These are phyloP conservation scores for Acropora tenuis DNA, from an alignment of 64 coral and sea anemone genomes.

Conservation along the genomic window DNA sequence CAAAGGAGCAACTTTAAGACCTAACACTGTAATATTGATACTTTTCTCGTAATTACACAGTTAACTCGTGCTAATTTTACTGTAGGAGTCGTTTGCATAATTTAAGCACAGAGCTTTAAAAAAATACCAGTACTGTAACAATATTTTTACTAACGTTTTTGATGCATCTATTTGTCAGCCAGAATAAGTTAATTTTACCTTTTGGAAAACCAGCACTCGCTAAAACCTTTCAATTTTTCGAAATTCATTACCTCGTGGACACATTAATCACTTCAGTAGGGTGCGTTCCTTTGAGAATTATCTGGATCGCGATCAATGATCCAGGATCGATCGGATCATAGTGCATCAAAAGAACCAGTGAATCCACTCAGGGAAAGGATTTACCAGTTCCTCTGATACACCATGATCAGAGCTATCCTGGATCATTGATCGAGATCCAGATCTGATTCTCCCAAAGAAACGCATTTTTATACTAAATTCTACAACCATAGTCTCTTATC, in stretches of 20 bases:
- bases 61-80: background rate
- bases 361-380: too few relatives aligned
- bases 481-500: conserved; percentile 3
- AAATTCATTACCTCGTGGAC: conserved; percentile 1
- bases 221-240: background rate
- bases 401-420: too few relatives aligned
- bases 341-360: too few relatives aligned
- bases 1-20: background rate
- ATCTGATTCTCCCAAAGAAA: too few relatives aligned
- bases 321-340: background rate
- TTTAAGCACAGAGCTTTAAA: background rate
- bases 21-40: background rate
- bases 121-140: too few relatives aligned
- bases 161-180: too few relatives aligned
- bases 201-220: background rate
- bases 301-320: too few relatives aligned
- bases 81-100: background rate
- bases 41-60: background rate
- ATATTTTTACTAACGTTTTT: too few relatives aligned
- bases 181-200: background rate
- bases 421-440: too few relatives aligned
- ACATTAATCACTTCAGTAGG: background rate
- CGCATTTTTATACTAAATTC: background rate
- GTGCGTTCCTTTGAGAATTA: too few relatives aligned
- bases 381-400: too few relatives aligned